Evolutionary conservation across 1,140 invertebrate species (phyloP).

Genomic region (Battus philenor): DNA sequence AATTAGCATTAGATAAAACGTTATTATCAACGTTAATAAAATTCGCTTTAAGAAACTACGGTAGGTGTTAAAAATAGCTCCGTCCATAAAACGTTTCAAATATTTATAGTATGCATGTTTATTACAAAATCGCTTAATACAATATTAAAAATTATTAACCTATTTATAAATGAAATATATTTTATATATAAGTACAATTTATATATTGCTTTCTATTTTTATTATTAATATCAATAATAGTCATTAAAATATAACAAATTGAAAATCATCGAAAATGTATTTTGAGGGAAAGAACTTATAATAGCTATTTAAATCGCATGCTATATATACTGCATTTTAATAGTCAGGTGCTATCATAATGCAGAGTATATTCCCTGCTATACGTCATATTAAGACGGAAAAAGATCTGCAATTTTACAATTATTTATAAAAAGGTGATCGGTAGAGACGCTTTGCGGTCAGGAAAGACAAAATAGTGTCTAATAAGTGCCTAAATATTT

Average conservation of each 20-base stretch:
- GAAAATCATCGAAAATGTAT: constrained; percentile 11
- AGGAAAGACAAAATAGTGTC: constrained; percentile 2
- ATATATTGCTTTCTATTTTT: constrained; percentile 4
- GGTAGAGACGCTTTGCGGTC: constrained; percentile 14
- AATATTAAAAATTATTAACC: background rate
- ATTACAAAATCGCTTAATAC: background rate
- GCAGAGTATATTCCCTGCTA: constrained; percentile 2
- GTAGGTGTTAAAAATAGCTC: background rate
- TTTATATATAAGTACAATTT: constrained; percentile 14
- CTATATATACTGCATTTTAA: constrained; percentile 7
- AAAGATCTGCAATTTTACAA: constrained; percentile 15
- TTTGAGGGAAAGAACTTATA: background rate
- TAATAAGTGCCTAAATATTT: constrained; percentile 12
- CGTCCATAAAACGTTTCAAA: constrained; percentile 8
- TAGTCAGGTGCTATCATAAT: background rate
- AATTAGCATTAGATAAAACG: background rate
- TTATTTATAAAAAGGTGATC: constrained; percentile 13
- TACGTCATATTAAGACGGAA: constrained; percentile 2
- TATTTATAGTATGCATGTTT: constrained; percentile 5
- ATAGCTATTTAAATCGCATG: background rate
- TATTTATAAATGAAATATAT: background rate
- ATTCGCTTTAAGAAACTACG: background rate
- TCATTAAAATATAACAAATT: constrained; percentile 2
- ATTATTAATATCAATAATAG: constrained; percentile 4
- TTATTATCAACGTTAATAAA: constrained; percentile 5